Evolutionary conservation across 2,888 invertebrate species (phyloP).

Genomic region (Yponomeuta sedellus): DNA sequence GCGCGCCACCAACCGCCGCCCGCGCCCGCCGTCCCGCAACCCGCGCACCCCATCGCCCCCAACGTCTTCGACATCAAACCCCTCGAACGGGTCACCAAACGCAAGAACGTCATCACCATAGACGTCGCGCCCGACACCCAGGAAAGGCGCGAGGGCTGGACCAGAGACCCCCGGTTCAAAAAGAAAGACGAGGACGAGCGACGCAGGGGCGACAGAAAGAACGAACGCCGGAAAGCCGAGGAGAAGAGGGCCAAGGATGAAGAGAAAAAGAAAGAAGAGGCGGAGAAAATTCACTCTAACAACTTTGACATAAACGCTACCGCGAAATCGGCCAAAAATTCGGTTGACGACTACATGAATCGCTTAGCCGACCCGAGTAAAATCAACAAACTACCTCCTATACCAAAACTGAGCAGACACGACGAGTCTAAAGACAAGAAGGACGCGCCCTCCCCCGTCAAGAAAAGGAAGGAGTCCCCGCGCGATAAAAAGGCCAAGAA

Average conservation of each 20-base stretch:
- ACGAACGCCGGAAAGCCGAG: constrained; percentile 6
- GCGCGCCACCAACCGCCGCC: constrained; percentile 20
- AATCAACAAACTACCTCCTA: constrained; percentile 62
- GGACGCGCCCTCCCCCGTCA: constrained; percentile 25
- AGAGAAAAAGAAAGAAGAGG: constrained; percentile 16
- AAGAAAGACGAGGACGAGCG: constrained; percentile 20
- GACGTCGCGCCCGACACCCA: constrained; percentile 47
- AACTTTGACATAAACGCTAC: constrained; percentile 1
- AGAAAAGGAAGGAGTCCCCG: constrained; percentile 35
- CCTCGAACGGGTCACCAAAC: constrained; percentile 55
- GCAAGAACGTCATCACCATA: constrained; percentile 67
- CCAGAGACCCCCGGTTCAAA: constrained; percentile 9
- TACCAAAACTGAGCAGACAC: constrained; percentile 47
- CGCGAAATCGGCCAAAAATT: constrained; percentile 12
- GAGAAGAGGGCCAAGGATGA: constrained; percentile 10
- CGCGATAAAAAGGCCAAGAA: constrained; percentile 31
- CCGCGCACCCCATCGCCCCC: constrained; percentile 38
- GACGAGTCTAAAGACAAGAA: constrained; percentile 30
- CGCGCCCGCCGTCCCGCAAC: constrained; percentile 20
- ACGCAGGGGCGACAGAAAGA: not conserved
- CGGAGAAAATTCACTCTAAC: constrained; percentile 20
- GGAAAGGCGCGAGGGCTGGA: constrained; percentile 6
- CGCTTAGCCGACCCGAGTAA: constrained; percentile 45
- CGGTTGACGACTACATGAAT: constrained; percentile 34
- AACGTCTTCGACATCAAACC: constrained; percentile 70